phyloP scores from a whole-genome alignment of 2,888 invertebrate species.

The Scaptomyza caliginosa region DNA sequence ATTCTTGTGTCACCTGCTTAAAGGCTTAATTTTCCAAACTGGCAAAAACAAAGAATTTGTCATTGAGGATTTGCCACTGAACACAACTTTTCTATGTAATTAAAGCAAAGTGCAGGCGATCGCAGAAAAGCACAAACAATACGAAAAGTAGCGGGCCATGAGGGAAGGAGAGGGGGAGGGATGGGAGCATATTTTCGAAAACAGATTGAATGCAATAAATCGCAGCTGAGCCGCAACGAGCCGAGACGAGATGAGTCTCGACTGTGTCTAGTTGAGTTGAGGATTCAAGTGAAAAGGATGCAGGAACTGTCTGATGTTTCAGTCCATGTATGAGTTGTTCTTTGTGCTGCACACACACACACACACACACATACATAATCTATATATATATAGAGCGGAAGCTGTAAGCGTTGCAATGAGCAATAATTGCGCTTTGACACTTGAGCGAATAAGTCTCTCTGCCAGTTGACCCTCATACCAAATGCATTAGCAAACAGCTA shows the following conservation, averaged over 20 bases:
- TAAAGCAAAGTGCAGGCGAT: conserved; percentile 32
- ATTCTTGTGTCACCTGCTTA: conserved; percentile 19
- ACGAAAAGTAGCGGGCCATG: neutral
- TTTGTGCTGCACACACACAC: neutral
- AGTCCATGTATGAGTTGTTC: conserved; percentile 3
- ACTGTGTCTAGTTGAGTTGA: no score
- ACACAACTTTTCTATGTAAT: conserved; percentile 35
- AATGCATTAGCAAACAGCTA: neutral
- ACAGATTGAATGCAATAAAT: conserved; percentile 67
- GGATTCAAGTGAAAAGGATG: conserved; percentile 12
- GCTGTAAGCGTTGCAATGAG: conserved; percentile 47
- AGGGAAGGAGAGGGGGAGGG: neutral
- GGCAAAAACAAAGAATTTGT: conserved; percentile 37
- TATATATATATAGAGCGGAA: conserved; percentile 8
- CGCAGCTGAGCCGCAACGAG: conserved; percentile 46
- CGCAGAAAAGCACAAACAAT: conserved; percentile 5
- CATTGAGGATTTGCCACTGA: conserved; percentile 16
- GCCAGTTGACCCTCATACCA: conserved; percentile 14
- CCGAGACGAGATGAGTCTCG: conserved; percentile 9
- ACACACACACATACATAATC: neutral
- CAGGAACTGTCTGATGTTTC: conserved; percentile 13
- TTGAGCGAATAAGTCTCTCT: conserved; percentile 31
- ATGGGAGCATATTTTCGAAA: conserved; percentile 26
- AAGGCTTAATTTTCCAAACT: conserved; percentile 15
- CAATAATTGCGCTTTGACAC: conserved; percentile 71